Evolutionary conservation across 2,888 invertebrate genomes (phyloP), one percentile per base, ranked within the genome.

Genomic region (Pristionchus maxplancki): DNA sequence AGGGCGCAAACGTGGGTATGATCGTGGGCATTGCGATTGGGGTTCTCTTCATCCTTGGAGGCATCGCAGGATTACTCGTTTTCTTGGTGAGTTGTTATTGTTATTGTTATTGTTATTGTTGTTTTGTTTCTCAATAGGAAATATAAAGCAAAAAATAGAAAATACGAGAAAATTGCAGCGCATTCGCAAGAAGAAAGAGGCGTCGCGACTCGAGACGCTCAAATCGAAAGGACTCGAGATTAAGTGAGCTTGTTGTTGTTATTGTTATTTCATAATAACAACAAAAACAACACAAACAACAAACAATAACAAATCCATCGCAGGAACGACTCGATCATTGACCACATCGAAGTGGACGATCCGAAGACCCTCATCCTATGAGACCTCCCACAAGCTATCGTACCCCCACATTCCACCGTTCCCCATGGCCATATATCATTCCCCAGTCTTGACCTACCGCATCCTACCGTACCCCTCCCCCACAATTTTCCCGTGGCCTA

Each of bases 241-340:
- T 31, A 71, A 71, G 67, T 71, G 34, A 71, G 67, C 13, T 71
- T 31, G 2, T 71, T 67, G 6, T 34, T 67, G 13, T 11, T 67
- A n/a, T 4, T 67, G 8, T 67, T n/a, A 15, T 34, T 34, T 40
- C 20, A 3, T 4, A 0, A 24, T 44, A n/a, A n/a, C n/a, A n/a
- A n/a, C n/a, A n/a, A n/a, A n/a, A n/a, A n/a, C n/a, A n/a, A n/a
- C n/a, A n/a, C n/a, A 31, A 5, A 6, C 24, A 74, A 5, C 2
- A 17, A 24, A 74, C 20, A 24, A 74, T n/a, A 44, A 5, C 24
- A 74, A 40, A 1, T 9, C 20, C 13, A 40, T 20, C 40, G 1
- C 74, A 74, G 74, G 40, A 74, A 40, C 74, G 74, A 74, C 13
- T 40, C 74, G 37, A 74, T 74, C 74, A 74, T 74, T n/a, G 74